Conservation (phyloP, 2,113 vertebrate species). For the Gracilinanus agilis region DNA sequence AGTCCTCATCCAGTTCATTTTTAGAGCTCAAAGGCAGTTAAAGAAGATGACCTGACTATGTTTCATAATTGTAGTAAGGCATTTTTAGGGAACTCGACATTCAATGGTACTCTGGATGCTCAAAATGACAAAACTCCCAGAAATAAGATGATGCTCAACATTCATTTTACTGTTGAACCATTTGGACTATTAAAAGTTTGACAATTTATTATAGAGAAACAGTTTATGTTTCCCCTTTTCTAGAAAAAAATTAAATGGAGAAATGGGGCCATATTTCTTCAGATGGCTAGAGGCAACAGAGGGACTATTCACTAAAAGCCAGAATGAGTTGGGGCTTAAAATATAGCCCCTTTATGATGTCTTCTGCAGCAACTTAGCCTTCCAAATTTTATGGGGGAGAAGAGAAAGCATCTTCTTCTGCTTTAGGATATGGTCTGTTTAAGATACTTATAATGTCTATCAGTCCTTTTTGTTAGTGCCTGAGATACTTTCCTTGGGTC, state of each 20-base stretch:
- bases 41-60: constrained; percentile 61
- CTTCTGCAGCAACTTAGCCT: constrained; percentile 67
- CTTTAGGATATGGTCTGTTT: constrained; percentile 33
- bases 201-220: constrained; percentile 76
- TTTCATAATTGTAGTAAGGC: constrained; percentile 52
- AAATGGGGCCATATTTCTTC: constrained; percentile 76
- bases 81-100: constrained; percentile 72
- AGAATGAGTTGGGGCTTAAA: constrained; percentile 74
- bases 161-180: constrained; percentile 79
- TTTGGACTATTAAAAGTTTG: constrained; percentile 79
- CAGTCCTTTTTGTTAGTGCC: constrained; percentile 58
- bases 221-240: constrained; percentile 80
- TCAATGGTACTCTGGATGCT: constrained; percentile 71
- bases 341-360: constrained; percentile 72
- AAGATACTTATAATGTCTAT: constrained; percentile 61
- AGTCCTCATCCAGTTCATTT: constrained; percentile 47
- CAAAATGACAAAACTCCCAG: constrained; percentile 72
- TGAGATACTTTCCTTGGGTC: constrained; percentile 49
- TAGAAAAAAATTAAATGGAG: constrained; percentile 74
- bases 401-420: constrained; percentile 60
- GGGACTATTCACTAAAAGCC: constrained; percentile 77
- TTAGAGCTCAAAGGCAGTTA: constrained; percentile 58
- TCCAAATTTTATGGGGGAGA: constrained; percentile 69
- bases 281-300: constrained; percentile 78
- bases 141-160: constrained; percentile 79